A percentile compares a stretch with the other conserved stretches of the same genome.
Conservation (phyloP, 2,888 invertebrate genomes). For the Nezara viridula region DNA sequence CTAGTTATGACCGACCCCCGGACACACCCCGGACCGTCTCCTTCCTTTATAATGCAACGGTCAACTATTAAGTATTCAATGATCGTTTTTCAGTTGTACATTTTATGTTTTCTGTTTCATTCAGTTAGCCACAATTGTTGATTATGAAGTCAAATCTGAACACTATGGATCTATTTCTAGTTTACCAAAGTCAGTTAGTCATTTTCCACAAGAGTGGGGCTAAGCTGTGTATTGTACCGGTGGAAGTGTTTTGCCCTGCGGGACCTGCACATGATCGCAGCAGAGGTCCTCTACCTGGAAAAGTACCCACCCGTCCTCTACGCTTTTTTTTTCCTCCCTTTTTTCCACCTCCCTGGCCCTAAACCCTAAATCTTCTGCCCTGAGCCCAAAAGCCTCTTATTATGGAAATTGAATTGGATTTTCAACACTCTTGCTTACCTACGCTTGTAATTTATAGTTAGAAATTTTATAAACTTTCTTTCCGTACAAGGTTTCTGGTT, state of each 20-base stretch:
- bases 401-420: constrained; percentile 56
- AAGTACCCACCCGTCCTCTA: constrained; percentile 23
- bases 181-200: neutral
- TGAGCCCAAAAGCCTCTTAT: constrained; percentile 45
- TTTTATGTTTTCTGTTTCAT: no score
- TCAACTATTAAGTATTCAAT: no score
- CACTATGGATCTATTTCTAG: no score
- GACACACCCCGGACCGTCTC: no score
- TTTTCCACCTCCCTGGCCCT: constrained; percentile 13
- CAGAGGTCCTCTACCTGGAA: constrained; percentile 36
- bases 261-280: constrained; percentile 1
- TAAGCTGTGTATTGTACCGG: neutral
- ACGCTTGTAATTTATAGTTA: constrained; percentile 29
- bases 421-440: constrained; percentile 54
- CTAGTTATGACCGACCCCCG: no score
- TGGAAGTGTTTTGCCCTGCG: neutral
- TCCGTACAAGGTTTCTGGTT: neutral
- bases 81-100: no score
- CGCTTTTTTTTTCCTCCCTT: neutral
- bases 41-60: no score
- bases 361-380: constrained; percentile 50
- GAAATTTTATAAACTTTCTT: constrained; percentile 30
- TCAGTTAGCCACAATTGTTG: no score
- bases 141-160: no score
- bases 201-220: neutral